These are phyloP conservation scores for Trissoscelio sp. DNA, from an alignment of 2,888 invertebrate species.

Conservation along the genomic window DNA sequence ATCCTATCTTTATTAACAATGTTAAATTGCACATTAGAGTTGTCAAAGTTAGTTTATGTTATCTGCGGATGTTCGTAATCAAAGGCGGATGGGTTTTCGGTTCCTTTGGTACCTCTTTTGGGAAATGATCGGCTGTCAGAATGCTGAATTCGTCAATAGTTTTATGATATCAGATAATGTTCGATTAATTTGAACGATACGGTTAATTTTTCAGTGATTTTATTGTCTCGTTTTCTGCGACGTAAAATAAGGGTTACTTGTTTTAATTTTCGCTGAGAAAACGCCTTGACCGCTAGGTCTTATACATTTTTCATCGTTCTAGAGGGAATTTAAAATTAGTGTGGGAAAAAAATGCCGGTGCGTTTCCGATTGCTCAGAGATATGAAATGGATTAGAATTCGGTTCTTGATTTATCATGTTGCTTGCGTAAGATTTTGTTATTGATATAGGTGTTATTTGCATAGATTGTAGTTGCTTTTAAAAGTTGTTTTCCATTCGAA, in stretches of 20 bases:
- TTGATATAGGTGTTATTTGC: neutral
- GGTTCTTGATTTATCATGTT: neutral
- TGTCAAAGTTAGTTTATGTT: neutral
- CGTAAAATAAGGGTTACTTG: conserved; percentile 38
- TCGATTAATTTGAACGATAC: conserved; percentile 25
- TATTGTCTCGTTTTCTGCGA: conserved; percentile 38
- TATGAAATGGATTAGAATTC: conserved; percentile 22
- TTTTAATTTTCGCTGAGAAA: conserved; percentile 49
- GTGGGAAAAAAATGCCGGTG: conserved; percentile 33
- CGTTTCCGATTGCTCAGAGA: conserved; percentile 6
- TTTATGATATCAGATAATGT: conserved; percentile 72
- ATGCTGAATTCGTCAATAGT: conserved; percentile 62
- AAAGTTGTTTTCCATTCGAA: neutral
- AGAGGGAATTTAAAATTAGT: conserved; percentile 42
- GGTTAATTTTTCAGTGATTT: conserved; percentile 55
- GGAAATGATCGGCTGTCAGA: conserved; percentile 62
- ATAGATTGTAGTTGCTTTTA: neutral
- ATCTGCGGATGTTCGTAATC: conserved; percentile 18
- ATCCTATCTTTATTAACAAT: too few species aligned
- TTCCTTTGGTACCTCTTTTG: conserved; percentile 47
- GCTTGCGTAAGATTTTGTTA: neutral
- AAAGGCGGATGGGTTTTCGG: conserved; percentile 35
- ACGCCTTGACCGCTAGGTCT: conserved; percentile 43
- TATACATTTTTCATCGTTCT: conserved; percentile 49
- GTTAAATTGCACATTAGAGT: neutral